Percentiles rank a stretch among this genome's conserved stretches.
Conservation (phyloP, 2,888 invertebrate genomes). For the Tenthredo distinguenda region DNA sequence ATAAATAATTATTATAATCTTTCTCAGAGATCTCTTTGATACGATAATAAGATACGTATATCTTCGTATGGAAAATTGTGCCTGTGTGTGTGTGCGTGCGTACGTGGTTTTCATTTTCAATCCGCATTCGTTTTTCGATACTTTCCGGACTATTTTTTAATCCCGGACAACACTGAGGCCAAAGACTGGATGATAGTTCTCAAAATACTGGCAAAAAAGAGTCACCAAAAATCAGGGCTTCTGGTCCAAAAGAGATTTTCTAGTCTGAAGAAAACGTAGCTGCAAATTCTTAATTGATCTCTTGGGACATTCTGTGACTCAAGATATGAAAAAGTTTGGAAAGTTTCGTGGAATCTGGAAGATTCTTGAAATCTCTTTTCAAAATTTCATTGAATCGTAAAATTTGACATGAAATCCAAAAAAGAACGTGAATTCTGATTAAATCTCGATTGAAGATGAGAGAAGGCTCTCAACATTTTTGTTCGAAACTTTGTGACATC, state of each 20-base stretch:
- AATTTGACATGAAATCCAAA: too few relatives aligned
- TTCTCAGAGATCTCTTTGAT: not conserved
- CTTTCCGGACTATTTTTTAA: not conserved
- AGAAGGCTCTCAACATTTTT: too few relatives aligned
- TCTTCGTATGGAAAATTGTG: not conserved
- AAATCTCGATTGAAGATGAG: too few relatives aligned
- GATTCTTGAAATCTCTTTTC: too few relatives aligned
- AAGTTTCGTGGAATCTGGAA: too few relatives aligned
- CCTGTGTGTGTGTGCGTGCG: constrained; percentile 1
- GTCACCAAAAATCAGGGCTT: not conserved
- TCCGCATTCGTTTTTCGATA: not conserved
- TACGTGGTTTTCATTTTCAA: not conserved
- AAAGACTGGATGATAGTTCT: not conserved
- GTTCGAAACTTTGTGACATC: too few relatives aligned
- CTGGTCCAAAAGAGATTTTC: not conserved
- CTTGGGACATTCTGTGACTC: too few relatives aligned
- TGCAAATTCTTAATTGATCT: too few relatives aligned
- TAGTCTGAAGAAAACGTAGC: too few relatives aligned
- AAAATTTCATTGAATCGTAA: too few relatives aligned
- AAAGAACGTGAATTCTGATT: too few relatives aligned
- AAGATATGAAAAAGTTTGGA: too few relatives aligned
- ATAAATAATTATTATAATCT: constrained; percentile 12
- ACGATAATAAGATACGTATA: not conserved
- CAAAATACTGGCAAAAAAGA: not conserved
- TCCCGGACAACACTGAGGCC: not conserved